Percentiles rank a stretch among this genome's conserved stretches.
Evolutionary conservation across 2,888 invertebrate species (phyloP).

Genomic region (Crossocerus cetratus): DNA sequence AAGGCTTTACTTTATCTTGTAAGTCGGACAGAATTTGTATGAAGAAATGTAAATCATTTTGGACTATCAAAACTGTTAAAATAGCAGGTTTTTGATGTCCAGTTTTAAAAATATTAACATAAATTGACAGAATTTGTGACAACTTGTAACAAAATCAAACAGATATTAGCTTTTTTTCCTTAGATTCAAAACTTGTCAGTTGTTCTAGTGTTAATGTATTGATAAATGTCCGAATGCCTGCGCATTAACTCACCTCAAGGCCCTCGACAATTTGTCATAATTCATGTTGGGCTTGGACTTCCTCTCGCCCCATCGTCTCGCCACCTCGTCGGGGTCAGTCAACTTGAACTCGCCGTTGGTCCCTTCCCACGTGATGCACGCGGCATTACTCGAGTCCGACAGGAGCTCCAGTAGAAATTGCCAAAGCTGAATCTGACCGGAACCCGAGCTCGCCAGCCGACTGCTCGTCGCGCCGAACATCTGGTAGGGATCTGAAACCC

Average conservation of each 20-base stretch:
- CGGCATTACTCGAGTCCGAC: constrained; percentile 96
- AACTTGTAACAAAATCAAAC: constrained; percentile 2
- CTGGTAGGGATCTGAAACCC: constrained; percentile 95
- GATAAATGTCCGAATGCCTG: too few species aligned
- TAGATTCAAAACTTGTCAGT: too few species aligned
- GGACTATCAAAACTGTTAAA: too few species aligned
- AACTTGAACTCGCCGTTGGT: constrained; percentile 99
- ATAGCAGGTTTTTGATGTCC: too few species aligned
- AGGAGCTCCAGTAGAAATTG: constrained; percentile 98
- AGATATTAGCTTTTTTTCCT: too few species aligned
- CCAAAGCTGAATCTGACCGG: constrained; percentile 99
- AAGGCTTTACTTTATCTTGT: too few species aligned
- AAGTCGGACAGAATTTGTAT: too few species aligned
- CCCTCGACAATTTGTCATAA: constrained; percentile 98
- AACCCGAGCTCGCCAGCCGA: constrained; percentile 96
- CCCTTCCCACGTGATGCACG: constrained; percentile 99
- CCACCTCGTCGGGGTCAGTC: constrained; percentile 98
- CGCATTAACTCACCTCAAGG: constrained; percentile 90
- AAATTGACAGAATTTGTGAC: too few species aligned
- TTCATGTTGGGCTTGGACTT: constrained; percentile 99
- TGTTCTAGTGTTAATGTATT: too few species aligned
- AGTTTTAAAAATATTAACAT: too few species aligned
- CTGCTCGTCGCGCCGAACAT: constrained; percentile 98
- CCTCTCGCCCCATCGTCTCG: constrained; percentile 98
- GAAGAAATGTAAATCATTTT: too few species aligned